Evolutionary conservation across 1,140 invertebrate genomes (phyloP), one percentile per base, ranked within the genome.

Genomic region (Drosophila yakuba): DNA sequence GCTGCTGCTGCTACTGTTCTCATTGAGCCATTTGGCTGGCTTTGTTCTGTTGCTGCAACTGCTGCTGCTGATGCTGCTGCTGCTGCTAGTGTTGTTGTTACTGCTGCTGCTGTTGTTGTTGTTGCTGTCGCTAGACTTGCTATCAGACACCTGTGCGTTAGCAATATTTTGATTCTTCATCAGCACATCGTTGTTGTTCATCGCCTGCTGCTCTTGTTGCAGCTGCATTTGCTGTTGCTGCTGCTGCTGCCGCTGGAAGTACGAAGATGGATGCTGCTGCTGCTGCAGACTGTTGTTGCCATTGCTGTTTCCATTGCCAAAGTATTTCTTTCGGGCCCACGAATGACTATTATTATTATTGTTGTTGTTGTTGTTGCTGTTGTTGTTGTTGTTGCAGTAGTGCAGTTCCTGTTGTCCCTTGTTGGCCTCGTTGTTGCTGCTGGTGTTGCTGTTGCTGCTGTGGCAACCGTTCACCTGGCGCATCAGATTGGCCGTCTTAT

Each of bases 161-260:
- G 52, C 41, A n/a, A 78, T 59, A 38, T 86, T 86, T 68, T 86
- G 78, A 69, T 86, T 86, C 41, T 86, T 86, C 25, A 68, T 78
- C 17, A 74, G 5, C 32, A 58, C 35, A 63, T 78, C 90, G 28
- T 90, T 90, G 50, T 89, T 88, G 38, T 74, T 73, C 17, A 44
- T 39, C 28, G 66, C 38, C 25, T 72, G 62, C 28, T 69, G 61
- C 32, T 71, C n/a, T 25, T 54, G 32, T 39, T 61, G 50, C 32
- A 54, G 62, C 20, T 48, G 47, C 5, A 28, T 6, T 32, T 62
- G 54, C 15, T 48, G 28, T 11, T 61, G 50, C 28, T 74, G 74
- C 8, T 61, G 50, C 36, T 74, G 74, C 8, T 83, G 68, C 28
- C 60, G 48, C n/a, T 71, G 67, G 15, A 67, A 68, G 25, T 62